Evolutionary conservation across 2,888 invertebrate species (phyloP).

Genomic region (Agapetus fuscipes): DNA sequence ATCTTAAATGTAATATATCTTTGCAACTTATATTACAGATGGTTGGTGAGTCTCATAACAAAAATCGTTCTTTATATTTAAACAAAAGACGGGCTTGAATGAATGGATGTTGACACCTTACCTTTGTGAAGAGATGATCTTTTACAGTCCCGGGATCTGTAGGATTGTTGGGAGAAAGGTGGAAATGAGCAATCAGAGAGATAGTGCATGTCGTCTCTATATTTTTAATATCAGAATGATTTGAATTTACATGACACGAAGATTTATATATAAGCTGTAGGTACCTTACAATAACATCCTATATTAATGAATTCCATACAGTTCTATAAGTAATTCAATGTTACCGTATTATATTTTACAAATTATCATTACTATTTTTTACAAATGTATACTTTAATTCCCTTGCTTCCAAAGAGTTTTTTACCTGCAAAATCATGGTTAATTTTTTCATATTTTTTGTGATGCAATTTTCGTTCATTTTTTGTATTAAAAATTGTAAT

Average conservation of each 20-base stretch:
- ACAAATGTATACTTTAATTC: conserved; percentile 10
- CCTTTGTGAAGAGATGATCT: no score
- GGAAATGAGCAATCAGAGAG: no score
- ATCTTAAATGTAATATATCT: no score
- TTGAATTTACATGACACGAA: conserved; percentile 21
- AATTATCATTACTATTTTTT: conserved; percentile 9
- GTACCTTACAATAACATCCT: conserved; percentile 19
- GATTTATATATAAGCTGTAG: conserved; percentile 21
- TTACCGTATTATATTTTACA: conserved; percentile 19
- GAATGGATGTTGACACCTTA: no score
- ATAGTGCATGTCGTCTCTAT: conserved; percentile 14
- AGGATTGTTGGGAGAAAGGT: no score
- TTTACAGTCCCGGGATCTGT: no score
- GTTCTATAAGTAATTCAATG: conserved; percentile 13
- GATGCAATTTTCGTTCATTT: conserved; percentile 7
- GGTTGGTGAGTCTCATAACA: no score
- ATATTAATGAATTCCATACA: conserved; percentile 22
- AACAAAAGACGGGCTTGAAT: no score
- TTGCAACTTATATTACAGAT: no score
- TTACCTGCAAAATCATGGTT: conserved; percentile 2
- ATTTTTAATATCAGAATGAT: conserved; percentile 20
- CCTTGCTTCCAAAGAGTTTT: conserved; percentile 7
- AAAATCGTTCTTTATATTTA: no score
- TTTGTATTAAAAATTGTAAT: no score
- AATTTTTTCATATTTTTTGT: not conserved